Evolutionary conservation across 2,113 vertebrate genomes (phyloP), one percentile per base, ranked within the genome.

Genomic region (Urocynchramus pylzowi): DNA sequence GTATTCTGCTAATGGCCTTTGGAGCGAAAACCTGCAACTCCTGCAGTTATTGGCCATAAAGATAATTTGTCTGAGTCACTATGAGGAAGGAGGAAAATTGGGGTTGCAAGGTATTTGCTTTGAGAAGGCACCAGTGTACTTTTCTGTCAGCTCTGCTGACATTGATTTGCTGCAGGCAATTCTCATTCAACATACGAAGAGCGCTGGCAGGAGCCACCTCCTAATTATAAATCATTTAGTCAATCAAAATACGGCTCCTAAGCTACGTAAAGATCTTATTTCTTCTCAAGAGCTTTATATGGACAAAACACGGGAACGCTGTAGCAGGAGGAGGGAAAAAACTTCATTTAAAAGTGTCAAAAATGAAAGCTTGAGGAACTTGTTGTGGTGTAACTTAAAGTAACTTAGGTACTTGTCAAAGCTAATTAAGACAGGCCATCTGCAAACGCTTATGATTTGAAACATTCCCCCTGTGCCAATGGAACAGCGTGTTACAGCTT

Each of bases 401-500:
- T 75, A 96, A 87, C 91, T 90, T 95, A 95, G 89, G 89, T 95
- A 95, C 86, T 97, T 95, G 94, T 93, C 93, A 95, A 81, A 93
- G 68, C 86, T 96, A 92, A 96, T 96, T 90, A 88, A 92, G 86
- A 90, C 85, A 87, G 64, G 73, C 93, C 92, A 96, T 95, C 93
- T 96, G 95, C 76, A 94, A 86, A 59, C 0, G 5, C n/a, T 81
- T 71, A 16, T 64, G 90, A 94, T 41, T 60, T 61, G 88, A 96
- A 96, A 84, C 80, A 75, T 60, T 80, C 18, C 17, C 52, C 9
- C 45, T 6, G 6, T 90, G 88, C 85, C 90, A 95, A 84, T 52
- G 74, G 84, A n/a, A 74, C 42, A 74, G 74, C 8, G 64, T 54
- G 53, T 78, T 65, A 86, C 85, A 90, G 83, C 18, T 82, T 89